Conservation (phyloP, 2,113 vertebrate species). For the Lampris megalopsis region DNA sequence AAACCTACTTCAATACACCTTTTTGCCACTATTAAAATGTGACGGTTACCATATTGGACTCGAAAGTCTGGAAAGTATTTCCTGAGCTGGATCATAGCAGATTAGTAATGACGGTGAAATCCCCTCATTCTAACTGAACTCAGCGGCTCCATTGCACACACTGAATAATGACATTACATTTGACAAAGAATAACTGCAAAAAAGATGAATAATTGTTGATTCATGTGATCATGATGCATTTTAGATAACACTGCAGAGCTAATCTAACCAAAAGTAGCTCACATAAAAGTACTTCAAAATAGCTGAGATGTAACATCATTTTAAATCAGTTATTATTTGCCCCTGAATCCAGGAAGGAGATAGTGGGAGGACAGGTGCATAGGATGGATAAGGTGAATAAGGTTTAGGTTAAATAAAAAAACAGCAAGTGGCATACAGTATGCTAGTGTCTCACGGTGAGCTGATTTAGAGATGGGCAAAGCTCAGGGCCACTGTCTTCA, state of each 20-base stretch:
- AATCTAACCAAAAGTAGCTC: conserved; percentile 13
- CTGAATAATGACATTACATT: neutral
- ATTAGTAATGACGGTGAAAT: conserved; percentile 26
- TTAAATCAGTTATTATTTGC: conserved; percentile 42
- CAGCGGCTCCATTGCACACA: neutral
- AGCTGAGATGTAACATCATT: conserved; percentile 26
- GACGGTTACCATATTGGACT: conserved; percentile 35
- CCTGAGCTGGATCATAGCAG: conserved; percentile 39
- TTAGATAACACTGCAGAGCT: neutral
- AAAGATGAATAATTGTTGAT: neutral
- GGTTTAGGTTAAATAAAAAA: conserved; percentile 14
- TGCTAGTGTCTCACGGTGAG: conserved; percentile 31
- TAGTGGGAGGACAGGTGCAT: conserved; percentile 19
- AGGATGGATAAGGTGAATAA: conserved; percentile 11
- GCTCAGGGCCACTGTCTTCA: neutral
- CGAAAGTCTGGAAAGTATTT: conserved; percentile 50
- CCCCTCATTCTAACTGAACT: conserved; percentile 24
- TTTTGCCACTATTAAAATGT: conserved; percentile 10
- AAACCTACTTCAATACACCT: neutral
- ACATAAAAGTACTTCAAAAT: conserved; percentile 32
- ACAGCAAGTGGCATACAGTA: conserved; percentile 14
- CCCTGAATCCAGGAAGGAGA: neutral
- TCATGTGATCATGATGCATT: neutral
- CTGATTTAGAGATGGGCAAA: conserved; percentile 2
- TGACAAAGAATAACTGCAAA: neutral